Evolutionary conservation across 2,888 invertebrate genomes (phyloP).

Genomic region (Drosophila dives): DNA sequence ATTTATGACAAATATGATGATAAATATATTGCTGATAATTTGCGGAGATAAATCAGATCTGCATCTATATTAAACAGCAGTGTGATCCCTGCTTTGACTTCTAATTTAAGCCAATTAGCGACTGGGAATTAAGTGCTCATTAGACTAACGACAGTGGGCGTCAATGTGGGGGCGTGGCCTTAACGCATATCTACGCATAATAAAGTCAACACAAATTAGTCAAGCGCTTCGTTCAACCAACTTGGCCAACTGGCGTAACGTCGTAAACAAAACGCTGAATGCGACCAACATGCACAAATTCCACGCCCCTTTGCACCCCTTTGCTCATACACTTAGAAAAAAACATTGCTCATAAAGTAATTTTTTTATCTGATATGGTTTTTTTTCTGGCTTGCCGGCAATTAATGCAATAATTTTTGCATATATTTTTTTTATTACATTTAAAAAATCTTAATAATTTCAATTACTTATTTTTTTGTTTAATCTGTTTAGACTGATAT

Average conservation of each 20-base stretch:
- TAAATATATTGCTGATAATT: not conserved
- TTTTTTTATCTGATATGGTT: not conserved
- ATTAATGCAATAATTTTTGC: no score
- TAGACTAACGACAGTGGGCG: conserved; percentile 23
- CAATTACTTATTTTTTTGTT: no score
- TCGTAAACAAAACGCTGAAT: conserved; percentile 76
- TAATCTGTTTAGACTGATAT: no score
- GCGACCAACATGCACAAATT: conserved; percentile 71
- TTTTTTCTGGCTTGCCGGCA: no score
- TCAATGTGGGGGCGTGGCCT: conserved; percentile 11
- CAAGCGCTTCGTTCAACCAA: conserved; percentile 41
- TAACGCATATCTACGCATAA: conserved; percentile 59
- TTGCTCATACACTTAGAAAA: not conserved
- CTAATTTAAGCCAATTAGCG: conserved; percentile 61
- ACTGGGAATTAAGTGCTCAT: conserved; percentile 72
- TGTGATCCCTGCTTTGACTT: not conserved
- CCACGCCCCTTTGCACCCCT: conserved; percentile 14
- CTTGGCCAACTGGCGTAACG: conserved; percentile 50
- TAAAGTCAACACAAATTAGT: conserved; percentile 72
- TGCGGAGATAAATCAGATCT: not conserved
- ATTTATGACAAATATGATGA: not conserved
- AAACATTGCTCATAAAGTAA: not conserved
- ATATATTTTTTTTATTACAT: no score
- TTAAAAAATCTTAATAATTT: no score
- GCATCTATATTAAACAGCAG: not conserved